Percentiles rank a stretch among this genome's conserved stretches.
These are phyloP conservation scores for Gopherus evgoodei DNA, from an alignment of 2,113 vertebrate genomes.

Conservation along the genomic window DNA sequence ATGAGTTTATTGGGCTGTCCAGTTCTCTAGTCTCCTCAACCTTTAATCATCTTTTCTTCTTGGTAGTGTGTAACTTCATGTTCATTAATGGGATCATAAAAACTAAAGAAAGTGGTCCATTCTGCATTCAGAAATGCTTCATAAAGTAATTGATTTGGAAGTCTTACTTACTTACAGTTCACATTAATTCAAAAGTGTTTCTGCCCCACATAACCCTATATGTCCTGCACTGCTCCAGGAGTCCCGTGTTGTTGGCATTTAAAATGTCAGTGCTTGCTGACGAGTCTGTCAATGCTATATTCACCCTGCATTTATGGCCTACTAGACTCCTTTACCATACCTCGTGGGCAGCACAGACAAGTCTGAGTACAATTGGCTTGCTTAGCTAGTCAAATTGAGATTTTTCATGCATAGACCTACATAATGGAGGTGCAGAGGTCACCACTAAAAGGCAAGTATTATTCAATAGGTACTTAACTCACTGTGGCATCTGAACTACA, in stretches of 20 bases:
- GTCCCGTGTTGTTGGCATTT: neutral
- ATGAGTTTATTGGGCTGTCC: neutral
- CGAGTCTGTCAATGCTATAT: conserved; percentile 10
- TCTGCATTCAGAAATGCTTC: conserved; percentile 33
- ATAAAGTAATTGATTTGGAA: conserved; percentile 27
- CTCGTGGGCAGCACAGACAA: neutral
- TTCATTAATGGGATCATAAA: conserved; percentile 1
- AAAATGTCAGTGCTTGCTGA: conserved; percentile 16
- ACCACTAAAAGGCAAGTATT: too few species aligned
- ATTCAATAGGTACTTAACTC: too few species aligned
- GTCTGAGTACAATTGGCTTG: neutral
- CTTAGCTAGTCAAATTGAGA: neutral
- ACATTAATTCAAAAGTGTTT: conserved; percentile 38
- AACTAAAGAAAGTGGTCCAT: neutral
- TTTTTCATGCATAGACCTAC: neutral
- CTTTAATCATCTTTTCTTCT: neutral
- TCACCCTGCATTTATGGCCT: neutral
- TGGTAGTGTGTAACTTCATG: conserved; percentile 9
- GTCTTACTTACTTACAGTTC: neutral
- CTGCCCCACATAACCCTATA: conserved; percentile 14
- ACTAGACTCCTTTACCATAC: neutral
- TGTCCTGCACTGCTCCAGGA: neutral
- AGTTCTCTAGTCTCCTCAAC: neutral
- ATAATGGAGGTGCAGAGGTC: too few species aligned
- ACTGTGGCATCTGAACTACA: too few species aligned